Base-by-base conservation (phyloP, 2,113 vertebrate species). In the Mixornis gularis region DNA sequence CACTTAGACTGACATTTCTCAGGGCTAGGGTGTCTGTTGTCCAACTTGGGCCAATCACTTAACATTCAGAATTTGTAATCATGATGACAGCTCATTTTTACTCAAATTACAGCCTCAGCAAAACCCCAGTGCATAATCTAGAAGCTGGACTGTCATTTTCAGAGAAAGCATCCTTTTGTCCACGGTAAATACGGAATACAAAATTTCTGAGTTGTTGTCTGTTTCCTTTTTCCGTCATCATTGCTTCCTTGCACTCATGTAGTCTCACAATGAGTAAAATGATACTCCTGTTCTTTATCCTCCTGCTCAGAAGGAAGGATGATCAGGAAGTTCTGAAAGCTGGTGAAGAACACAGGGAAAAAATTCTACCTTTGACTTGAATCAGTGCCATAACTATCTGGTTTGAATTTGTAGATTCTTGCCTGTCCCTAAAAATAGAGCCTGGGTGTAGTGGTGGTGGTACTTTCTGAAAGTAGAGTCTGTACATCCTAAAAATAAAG, bases 401-500 rank as follows among this genome's bases (percentile, higher is more conserved):
- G 5, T 72, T 81, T 60, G n/a, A 71, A 64, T 89, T 72, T 0
- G 0, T 60, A 87, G 24, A 60, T 84, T 77, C 44, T 76, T 94
- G 19, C 55, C 34, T 32, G 16, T 53, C 25, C 40, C 34, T 90
- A 69, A 79, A 84, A 89, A 79, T 64, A 88, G 92, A 83, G 83
- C 15, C 68, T 84, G 56, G 41, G 36, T 90, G 60, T 88, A 80
- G 58, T 91, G 51, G 32, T 73, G 26, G 40, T 79, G 60, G n/a
- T 88, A 73, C 20, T 74, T 95, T 78, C 72, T 86, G 66, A 86
- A 91, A 93, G 84, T 16, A 79, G 62, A 81, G 20, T 65, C 32
- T 87, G 58, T 94, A 74, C 60, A 90, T 95, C 63, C 80, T 93
- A 93, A 92, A 94, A 92, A 85, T 76, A 79, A 91, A 77, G 26